Evolutionary conservation across 2,888 invertebrate species (phyloP), one percentile per base, ranked within the genome.

Genomic region (Zele albiditarsus): DNA sequence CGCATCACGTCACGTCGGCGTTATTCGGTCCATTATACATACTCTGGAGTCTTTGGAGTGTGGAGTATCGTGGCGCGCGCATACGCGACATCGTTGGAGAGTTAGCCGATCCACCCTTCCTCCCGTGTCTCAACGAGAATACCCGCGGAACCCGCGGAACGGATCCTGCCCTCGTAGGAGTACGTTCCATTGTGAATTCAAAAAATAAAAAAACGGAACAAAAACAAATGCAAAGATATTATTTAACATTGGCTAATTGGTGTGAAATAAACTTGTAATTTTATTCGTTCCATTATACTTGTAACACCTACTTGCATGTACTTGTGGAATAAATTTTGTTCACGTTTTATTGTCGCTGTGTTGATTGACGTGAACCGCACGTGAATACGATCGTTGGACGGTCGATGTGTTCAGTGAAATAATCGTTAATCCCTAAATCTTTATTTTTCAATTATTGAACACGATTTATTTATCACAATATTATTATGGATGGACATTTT

Each of bases 131-230:
- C 53, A 20, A 53, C 53, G 68, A 68, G 27, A 53, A 53, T 53
- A 53, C 68, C n/a, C 63, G 62, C 42, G 62, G 57, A 33, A 65
- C 62, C 67, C 77, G 72, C 72, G 79, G 71, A 79, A 77, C 77
- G 79, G 80, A 80, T 80, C 79, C 78, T 77, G 74, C 76, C 73
- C 77, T 78, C 77, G 75, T 77, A 71, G 67, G 73, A 79, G 78
- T 74, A 77, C 77, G 76, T 79, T 77, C 75, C 76, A 70, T 74
- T 76, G 72, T 71, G 75, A 79, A 79, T 76, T 76, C 6, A 16
- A 66, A 66, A 63, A 46, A 66, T 68, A 28, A n/a, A 16, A 68
- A 53, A 14, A 27, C 3, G 16, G 2, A 67, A 46, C n/a, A 46
- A 46, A n/a, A 46, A 46, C n/a, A 46, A 42, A 31, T 31, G 31